These are phyloP conservation scores for Tichodroma muraria DNA, from an alignment of 2,113 vertebrate species.

Conservation along the genomic window DNA sequence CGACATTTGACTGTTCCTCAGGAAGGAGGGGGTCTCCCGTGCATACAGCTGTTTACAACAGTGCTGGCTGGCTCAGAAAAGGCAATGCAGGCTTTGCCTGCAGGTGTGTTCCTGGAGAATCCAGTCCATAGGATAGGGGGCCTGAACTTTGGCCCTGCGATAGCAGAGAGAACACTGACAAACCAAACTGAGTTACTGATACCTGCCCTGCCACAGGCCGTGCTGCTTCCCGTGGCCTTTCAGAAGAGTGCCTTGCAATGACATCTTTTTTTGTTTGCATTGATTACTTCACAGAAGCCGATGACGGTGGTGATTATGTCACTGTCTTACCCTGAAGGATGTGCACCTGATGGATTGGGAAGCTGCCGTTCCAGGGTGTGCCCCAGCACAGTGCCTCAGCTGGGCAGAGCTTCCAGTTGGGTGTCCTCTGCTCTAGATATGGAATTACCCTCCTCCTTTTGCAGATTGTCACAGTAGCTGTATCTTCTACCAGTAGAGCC, in stretches of 20 bases:
- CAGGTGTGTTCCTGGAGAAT: neutral
- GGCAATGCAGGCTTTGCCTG: neutral
- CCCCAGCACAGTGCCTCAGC: fast-evolving
- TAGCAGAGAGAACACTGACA: neutral
- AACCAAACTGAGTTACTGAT: neutral
- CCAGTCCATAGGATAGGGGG: neutral
- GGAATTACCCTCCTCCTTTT: neutral
- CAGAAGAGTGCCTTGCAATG: neutral
- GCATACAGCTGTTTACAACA: neutral
- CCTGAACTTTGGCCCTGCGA: neutral
- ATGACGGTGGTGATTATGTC: neutral
- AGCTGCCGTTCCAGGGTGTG: neutral
- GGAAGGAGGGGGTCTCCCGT: neutral
- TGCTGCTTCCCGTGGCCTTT: neutral
- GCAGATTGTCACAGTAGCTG: neutral
- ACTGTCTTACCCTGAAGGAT: neutral
- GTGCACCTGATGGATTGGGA: neutral
- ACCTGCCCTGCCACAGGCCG: neutral
- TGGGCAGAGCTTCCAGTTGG: neutral
- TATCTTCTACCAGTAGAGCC: neutral
- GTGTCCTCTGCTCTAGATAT: too few relatives aligned
- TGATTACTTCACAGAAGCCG: neutral
- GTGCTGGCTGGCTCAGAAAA: neutral
- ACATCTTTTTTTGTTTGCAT: neutral
- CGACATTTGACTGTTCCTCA: neutral